A percentile compares a stretch with the other conserved stretches of the same genome.
phyloP scores from a whole-genome alignment of 2,113 vertebrate genomes.

The Lycocorax pyrrhopterus region DNA sequence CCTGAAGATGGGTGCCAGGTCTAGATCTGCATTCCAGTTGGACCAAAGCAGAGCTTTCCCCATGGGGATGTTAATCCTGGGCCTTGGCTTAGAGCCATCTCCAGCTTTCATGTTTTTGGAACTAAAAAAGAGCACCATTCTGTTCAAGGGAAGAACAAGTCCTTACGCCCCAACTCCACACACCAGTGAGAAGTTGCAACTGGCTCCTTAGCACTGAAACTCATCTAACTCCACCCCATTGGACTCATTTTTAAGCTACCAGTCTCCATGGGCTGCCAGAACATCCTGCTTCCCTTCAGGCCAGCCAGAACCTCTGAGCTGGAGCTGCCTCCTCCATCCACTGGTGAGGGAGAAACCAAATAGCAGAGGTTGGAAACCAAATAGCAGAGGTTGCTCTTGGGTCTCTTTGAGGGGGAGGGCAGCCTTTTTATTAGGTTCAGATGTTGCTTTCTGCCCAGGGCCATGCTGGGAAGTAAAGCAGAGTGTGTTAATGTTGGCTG shows the following conservation, averaged over 20 bases:
- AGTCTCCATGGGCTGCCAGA: background rate
- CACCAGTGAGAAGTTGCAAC: background rate
- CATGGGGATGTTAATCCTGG: background rate
- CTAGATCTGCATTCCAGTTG: slow-evolving; percentile 1
- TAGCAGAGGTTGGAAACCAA: background rate
- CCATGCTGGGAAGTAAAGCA: slow-evolving; percentile 32
- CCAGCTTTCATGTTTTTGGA: background rate
- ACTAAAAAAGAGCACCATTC: background rate
- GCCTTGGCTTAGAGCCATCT: slow-evolving; percentile 2
- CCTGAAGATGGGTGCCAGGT: slow-evolving; percentile 27
- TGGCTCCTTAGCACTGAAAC: background rate
- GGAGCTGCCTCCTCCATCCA: background rate
- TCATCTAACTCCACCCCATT: background rate
- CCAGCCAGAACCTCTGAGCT: background rate
- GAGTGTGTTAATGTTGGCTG: slow-evolving; percentile 43
- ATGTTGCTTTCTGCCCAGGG: slow-evolving; percentile 27
- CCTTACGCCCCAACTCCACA: background rate
- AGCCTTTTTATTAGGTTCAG: slow-evolving; percentile 42
- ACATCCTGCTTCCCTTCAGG: background rate
- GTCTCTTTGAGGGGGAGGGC: background rate
- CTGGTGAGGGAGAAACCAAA: background rate
- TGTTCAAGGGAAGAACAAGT: background rate
- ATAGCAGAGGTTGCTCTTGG: background rate
- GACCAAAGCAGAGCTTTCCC: background rate
- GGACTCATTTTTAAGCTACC: background rate